Percentiles rank a stretch among this genome's conserved stretches.
Evolutionary conservation across 2,888 invertebrate genomes (phyloP).

Genomic region (Lymantria dispar): DNA sequence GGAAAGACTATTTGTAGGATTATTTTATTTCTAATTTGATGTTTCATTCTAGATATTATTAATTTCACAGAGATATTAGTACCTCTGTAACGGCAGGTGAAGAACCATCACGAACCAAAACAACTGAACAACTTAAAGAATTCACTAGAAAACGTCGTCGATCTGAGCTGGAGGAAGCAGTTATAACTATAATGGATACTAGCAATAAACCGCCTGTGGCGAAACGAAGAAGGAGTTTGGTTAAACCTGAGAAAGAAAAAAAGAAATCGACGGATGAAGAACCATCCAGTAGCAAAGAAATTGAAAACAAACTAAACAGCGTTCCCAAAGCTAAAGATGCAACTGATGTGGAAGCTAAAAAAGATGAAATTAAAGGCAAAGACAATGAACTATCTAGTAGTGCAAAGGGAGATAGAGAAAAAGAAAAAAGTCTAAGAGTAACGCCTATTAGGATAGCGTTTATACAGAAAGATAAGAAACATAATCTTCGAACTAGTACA

Average conservation of each 20-base stretch:
- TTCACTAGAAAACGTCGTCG: constrained; percentile 60
- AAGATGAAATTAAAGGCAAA: constrained; percentile 15
- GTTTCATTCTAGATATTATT: background rate
- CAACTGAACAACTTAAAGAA: background rate
- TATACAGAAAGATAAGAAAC: constrained; percentile 39
- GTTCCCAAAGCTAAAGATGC: constrained; percentile 18
- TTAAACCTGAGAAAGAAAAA: constrained; percentile 23
- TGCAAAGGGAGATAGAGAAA: constrained; percentile 19
- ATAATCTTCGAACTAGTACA: constrained; percentile 30
- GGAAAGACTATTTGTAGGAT: background rate
- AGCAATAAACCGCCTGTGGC: constrained; percentile 30
- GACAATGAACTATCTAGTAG: constrained; percentile 33
- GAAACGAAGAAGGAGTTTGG: constrained; percentile 39
- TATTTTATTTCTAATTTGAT: no score
- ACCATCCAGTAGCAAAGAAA: constrained; percentile 26
- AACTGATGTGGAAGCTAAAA: constrained; percentile 2
- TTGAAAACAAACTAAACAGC: constrained; percentile 10
- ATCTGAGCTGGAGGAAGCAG: constrained; percentile 59
- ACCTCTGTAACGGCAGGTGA: constrained; percentile 3
- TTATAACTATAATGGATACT: constrained; percentile 49
- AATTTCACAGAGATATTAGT: constrained; percentile 38
- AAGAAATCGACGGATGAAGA: constrained; percentile 22
- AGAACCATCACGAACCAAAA: background rate
- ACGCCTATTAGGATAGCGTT: constrained; percentile 48
- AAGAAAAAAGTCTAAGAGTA: constrained; percentile 35